A percentile compares a stretch with the other conserved stretches of the same genome.
Conservation (phyloP, 2,797 vertebrate species). For the Melanotaenia boesemani region DNA sequence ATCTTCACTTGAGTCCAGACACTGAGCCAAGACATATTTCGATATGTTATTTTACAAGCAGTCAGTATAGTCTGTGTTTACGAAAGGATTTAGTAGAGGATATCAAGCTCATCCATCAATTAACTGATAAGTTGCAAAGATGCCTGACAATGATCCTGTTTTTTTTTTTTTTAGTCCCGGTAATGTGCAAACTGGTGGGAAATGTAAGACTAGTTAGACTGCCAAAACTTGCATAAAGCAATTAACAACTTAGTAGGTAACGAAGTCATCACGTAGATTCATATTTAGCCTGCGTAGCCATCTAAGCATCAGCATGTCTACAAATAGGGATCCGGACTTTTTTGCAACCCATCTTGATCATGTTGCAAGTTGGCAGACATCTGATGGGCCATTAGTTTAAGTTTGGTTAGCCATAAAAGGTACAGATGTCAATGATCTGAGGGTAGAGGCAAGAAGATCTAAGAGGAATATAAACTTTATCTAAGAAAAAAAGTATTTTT, state of each 20-base stretch:
- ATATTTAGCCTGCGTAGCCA: neutral
- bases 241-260: neutral
- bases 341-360: neutral
- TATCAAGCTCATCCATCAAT: neutral
- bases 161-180: neutral
- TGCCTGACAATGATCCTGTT: too few relatives aligned
- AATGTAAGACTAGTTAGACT: neutral
- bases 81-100: slow-evolving; percentile 7
- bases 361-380: neutral
- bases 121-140: slow-evolving; percentile 19
- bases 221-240: neutral
- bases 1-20: neutral
- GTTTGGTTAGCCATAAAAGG: neutral
- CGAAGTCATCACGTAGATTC: neutral
- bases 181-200: neutral
- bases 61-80: slow-evolving; percentile 8
- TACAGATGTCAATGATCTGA: neutral
- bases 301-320: neutral
- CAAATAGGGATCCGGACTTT: neutral
- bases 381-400: neutral
- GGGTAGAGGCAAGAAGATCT: neutral
- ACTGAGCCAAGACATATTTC: neutral
- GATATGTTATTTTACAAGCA: slow-evolving; percentile 11
- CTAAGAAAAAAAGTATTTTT: neutral
- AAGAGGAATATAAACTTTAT: neutral